Percentiles rank a stretch among this genome's conserved stretches.
These are phyloP conservation scores for Cryptops parisi DNA, from an alignment of 2,888 invertebrate genomes.

Conservation along the genomic window DNA sequence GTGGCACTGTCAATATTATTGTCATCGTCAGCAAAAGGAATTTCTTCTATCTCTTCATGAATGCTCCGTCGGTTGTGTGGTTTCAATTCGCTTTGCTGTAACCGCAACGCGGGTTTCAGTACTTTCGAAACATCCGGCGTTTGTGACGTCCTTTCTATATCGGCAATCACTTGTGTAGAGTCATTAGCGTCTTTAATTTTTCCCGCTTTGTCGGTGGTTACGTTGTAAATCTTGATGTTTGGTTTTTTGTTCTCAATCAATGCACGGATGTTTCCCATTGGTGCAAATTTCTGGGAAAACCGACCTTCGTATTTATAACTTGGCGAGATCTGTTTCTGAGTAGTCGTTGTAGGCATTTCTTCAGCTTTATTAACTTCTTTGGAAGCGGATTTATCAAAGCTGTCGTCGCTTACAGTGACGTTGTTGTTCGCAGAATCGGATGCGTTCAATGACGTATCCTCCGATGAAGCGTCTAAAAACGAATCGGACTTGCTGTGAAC, in stretches of 20 bases:
- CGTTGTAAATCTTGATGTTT: not conserved
- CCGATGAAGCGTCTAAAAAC: too few relatives aligned
- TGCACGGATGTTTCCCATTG: not conserved
- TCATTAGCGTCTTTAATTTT: too few relatives aligned
- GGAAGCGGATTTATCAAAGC: slow-evolving; percentile 1
- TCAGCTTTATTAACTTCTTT: too few relatives aligned
- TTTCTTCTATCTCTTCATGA: slow-evolving; percentile 22
- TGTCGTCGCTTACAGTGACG: too few relatives aligned
- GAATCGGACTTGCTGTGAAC: too few relatives aligned
- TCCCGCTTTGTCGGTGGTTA: slow-evolving; percentile 17
- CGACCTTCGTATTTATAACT: slow-evolving; percentile 11
- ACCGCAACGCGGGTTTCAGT: not conserved
- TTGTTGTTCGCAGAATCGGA: too few relatives aligned
- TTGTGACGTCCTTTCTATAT: too few relatives aligned
- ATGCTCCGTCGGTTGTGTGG: slow-evolving; percentile 18
- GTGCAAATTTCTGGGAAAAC: slow-evolving; percentile 5
- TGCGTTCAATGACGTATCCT: too few relatives aligned
- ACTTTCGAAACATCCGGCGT: too few relatives aligned
- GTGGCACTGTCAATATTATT: slow-evolving; percentile 6
- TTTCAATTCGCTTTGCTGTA: not conserved
- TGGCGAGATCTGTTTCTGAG: too few relatives aligned
- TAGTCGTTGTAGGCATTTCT: too few relatives aligned
- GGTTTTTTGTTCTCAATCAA: not conserved
- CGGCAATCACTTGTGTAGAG: too few relatives aligned
- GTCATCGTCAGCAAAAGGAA: slow-evolving; percentile 22